Evolutionary conservation across 2,888 invertebrate species (phyloP), one percentile per base, ranked within the genome.

Genomic region (Leptarthrus brevirostris): DNA sequence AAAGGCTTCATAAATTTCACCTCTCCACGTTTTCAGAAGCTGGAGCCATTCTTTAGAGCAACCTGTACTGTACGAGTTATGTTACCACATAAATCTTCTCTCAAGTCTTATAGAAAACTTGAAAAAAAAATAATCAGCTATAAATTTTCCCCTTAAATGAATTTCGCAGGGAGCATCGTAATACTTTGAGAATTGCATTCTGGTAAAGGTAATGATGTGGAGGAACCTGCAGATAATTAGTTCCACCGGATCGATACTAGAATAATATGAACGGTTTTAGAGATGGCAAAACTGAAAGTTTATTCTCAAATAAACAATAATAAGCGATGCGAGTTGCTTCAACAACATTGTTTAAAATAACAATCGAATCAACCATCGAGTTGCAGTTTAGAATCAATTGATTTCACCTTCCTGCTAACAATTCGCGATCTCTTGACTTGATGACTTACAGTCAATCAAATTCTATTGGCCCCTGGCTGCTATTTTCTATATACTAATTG

Each of bases 91-190:
- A 75, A 75, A 75, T 75, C 75, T 75, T 49, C 14, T 30, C 22
- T 30, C 52, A 71, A 71, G 75, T 75, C 73, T 75, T 73, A 73
- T 64, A 73, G 75, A 75, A 75, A 75, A 75, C 49, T 75, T 75
- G 58, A 71, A 75, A 74, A n/a, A n/a, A 75, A 75, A 71, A 72
- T 72, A 72, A 72, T 53, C 66, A 61, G 40, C 64, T 72, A 72
- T 74, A 74, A 72, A 74, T 74, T 74, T 56, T 66, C 72, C 47
- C 20, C 72, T 66, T 72, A 53, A 72, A 72, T 66, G 74, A 66
- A 66, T 66, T 66, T 47, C 66, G 47, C 47, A 47, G 20, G 20
- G 6, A 22, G n/a, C 8, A 53, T 18, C 18, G 18, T 22, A 20
- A 22, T 22, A 53, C 22, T 20, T 49, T 26, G 66, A 10, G 49